Evolutionary conservation across 2,113 vertebrate species (phyloP), one percentile per base, ranked within the genome.

Genomic region (Acrocephalus arundinaceus): DNA sequence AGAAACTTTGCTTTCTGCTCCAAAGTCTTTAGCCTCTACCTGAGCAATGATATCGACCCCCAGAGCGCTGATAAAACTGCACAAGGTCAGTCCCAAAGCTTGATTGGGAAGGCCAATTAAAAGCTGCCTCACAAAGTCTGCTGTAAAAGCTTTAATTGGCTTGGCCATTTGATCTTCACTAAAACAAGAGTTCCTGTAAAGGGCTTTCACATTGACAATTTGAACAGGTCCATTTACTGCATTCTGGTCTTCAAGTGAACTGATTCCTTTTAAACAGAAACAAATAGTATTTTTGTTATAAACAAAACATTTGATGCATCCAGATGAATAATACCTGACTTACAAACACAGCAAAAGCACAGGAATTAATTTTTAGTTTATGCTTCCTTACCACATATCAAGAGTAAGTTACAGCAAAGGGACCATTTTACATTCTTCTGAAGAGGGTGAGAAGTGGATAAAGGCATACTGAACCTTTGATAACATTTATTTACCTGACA

Each of bases 131-230:
- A 99, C 99, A 90, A 99, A 99, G 94, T 99, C 99, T 1, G 99
- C 99, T 10, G 99, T 99, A 95, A 99, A 99, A 55, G 98, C 98
- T 94, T 99, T 99, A 95, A 99, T 99, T 45, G 99, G 99, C 52
- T 99, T 98, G 39, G 98, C 99, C 99, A 99, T 99, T 97, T 99
- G 99, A 54, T 99, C 99, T 97, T 99, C 99, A 74, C 98, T 99
- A 70, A 99, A 98, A 10, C 98, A 98, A 55, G 98, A 98, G 78
- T 98, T 99, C 76, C 98, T 98, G 96, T 98, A 99, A 85, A 99
- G 95, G 6, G 98, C 97, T 97, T 99, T 99, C 93, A 98, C 98
- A 22, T 97, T 98, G 70, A 98, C 98, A 79, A 99, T 96, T 28
- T 97, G 97, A 35, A 99, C 98, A 3, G 99, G 99, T 65, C 99